phyloP scores from a whole-genome alignment of 92 coral and sea anemone genomes.

The Pocillopora grandis region DNA sequence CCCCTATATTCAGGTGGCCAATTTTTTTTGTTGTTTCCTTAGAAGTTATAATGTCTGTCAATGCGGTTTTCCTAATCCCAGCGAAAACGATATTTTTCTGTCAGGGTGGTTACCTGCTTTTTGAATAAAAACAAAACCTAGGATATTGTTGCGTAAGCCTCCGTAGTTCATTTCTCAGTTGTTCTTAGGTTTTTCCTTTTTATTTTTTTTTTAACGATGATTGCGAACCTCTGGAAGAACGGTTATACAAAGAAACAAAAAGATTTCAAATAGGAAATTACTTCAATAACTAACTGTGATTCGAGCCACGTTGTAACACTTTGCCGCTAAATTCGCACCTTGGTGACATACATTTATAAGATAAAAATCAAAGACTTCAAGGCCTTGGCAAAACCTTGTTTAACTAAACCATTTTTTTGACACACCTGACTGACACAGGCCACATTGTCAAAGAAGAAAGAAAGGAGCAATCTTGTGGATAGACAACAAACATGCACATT shows the following conservation, averaged over 20 bases:
- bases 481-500: neutral
- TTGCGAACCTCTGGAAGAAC: neutral
- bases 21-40: neutral
- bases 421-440: neutral
- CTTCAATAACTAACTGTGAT: constrained; percentile 1
- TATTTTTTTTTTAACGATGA: constrained; percentile 2
- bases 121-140: neutral
- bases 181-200: neutral
- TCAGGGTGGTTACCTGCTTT: constrained; percentile 14
- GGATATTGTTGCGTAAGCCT: neutral
- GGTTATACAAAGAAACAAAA: neutral
- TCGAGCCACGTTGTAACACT: constrained; percentile 12
- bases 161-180: neutral
- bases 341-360: neutral
- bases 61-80: neutral
- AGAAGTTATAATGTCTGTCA: neutral
- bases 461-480: neutral
- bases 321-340: neutral
- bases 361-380: neutral
- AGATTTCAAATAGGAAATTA: neutral
- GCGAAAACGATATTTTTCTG: neutral
- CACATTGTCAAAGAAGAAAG: neutral
- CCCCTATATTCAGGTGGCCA: constrained; percentile 30
- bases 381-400: neutral
- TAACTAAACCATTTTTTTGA: neutral